Evolutionary conservation across 1,140 invertebrate genomes (phyloP), one percentile per base, ranked within the genome.

Genomic region (Portunus trituberculatus): DNA sequence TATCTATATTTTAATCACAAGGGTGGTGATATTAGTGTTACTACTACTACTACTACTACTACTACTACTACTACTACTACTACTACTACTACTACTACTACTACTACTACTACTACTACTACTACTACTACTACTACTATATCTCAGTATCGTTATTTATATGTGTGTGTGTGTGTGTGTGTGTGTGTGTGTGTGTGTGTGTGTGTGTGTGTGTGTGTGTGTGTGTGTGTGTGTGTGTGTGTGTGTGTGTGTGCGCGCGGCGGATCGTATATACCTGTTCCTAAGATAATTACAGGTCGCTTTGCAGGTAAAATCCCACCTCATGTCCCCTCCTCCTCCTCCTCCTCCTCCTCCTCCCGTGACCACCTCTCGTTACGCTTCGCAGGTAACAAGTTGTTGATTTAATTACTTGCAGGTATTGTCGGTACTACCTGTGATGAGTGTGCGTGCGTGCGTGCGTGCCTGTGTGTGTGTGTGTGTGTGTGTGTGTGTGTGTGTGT

Each of bases 51-150:
- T 89, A 89, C 45, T 89, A 89, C 88, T 89, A 48, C 39, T 89
- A 89, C 88, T 89, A 89, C 88, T 89, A 89, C 88, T 89, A 89
- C 88, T 89, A 89, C 88, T 89, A 89, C 88, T 89, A 89, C 88
- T 89, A 89, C 88, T 89, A 89, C 88, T 76, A 76, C 67, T 76
- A 76, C 67, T 76, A 76, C 67, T 76, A 76, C 67, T 76, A 76
- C 67, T 76, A 76, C 25, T 76, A 76, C 67, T 76, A n/a, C 67
- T 76, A n/a, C 25, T 76, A 76, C 67, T 76, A 76, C 16, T n/a
- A 76, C 25, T 76, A 25, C 67, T 76, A n/a, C 25, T 25, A n/a
- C 25, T 76, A 76, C 20, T 76, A 59, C 12, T 10, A 59, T 59
- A 39, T 39, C 6, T 39, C 39, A 39, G 39, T 39, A 6, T 39